A percentile compares a stretch with the other conserved stretches of the same genome.
These are phyloP conservation scores for Zaprionus ghesquierei DNA, from an alignment of 1,140 invertebrate genomes.

Conservation along the genomic window DNA sequence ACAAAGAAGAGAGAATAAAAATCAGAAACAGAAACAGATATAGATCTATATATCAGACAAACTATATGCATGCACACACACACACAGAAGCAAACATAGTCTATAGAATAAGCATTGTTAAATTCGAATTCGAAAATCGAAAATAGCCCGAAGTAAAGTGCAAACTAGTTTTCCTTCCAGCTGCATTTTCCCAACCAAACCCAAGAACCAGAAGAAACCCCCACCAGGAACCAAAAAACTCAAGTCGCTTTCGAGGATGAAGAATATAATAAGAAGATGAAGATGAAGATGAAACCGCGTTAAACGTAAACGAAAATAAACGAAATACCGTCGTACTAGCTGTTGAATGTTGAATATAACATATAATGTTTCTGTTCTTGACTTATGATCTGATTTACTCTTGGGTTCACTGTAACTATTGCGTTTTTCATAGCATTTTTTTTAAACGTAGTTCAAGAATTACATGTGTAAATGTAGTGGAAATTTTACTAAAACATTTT, in stretches of 20 bases:
- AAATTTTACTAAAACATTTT: conserved; percentile 40
- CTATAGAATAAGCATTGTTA: conserved; percentile 38
- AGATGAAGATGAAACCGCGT: not conserved
- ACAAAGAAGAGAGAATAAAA: conserved; percentile 21
- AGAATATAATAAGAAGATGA: conserved; percentile 9
- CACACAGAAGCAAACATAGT: not conserved
- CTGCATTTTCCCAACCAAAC: conserved; percentile 1
- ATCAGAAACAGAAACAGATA: not conserved
- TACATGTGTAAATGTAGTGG: conserved; percentile 24
- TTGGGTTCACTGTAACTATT: not conserved
- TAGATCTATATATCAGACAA: conserved; percentile 10
- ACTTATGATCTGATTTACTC: not conserved
- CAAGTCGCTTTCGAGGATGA: conserved; percentile 25
- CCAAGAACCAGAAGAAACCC: conserved; percentile 23
- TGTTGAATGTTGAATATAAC: conserved; percentile 42
- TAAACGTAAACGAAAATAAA: conserved; percentile 20
- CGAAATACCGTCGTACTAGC: conserved; percentile 40
- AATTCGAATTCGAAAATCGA: not conserved
- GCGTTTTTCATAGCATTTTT: conserved; percentile 11
- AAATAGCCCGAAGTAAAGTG: conserved; percentile 30
- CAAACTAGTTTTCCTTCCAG: conserved; percentile 10
- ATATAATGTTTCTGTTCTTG: conserved; percentile 5
- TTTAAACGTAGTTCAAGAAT: conserved; percentile 21
- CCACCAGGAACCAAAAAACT: conserved; percentile 31
- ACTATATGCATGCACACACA: not conserved